Evolutionary conservation across 2,888 invertebrate genomes (phyloP).

Genomic region (Eupithecia inturbata): DNA sequence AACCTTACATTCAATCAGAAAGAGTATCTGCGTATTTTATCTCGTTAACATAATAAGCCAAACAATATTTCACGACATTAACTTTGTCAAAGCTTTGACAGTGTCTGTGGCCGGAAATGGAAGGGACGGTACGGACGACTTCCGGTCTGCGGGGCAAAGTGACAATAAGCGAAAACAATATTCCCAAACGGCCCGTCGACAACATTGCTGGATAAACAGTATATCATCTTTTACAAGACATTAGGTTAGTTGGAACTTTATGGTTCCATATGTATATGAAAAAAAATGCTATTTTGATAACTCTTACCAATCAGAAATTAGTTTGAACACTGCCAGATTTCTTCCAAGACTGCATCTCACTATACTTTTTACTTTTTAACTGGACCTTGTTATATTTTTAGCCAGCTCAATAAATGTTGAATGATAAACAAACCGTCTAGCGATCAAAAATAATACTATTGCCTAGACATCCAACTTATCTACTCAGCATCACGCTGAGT

Average conservation of each 20-base stretch:
- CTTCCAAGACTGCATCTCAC: background rate
- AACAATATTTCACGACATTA: conserved; percentile 52
- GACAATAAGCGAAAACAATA: conserved; percentile 64
- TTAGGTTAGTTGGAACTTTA: too few relatives aligned
- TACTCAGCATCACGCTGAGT: too few relatives aligned
- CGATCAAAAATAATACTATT: background rate
- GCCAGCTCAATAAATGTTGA: background rate
- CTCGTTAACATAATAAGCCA: conserved; percentile 38
- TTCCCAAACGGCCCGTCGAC: conserved; percentile 23
- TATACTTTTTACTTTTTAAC: background rate
- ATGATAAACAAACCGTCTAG: background rate
- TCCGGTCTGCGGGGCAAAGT: conserved; percentile 67
- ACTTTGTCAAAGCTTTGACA: conserved; percentile 66
- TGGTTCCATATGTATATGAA: too few relatives aligned
- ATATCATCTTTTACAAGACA: background rate
- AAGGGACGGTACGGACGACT: conserved; percentile 73
- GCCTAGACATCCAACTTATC: background rate
- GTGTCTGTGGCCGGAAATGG: conserved; percentile 72
- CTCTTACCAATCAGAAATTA: background rate
- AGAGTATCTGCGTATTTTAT: conserved; percentile 22
- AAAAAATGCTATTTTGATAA: too few relatives aligned
- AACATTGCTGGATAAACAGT: background rate
- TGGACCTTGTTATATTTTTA: too few relatives aligned
- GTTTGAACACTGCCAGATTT: background rate
- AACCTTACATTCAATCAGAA: background rate